Percentiles rank a stretch among this genome's conserved stretches.
Evolutionary conservation across 1,140 invertebrate species (phyloP).

Genomic region (Pseudomyrmex gracilis): DNA sequence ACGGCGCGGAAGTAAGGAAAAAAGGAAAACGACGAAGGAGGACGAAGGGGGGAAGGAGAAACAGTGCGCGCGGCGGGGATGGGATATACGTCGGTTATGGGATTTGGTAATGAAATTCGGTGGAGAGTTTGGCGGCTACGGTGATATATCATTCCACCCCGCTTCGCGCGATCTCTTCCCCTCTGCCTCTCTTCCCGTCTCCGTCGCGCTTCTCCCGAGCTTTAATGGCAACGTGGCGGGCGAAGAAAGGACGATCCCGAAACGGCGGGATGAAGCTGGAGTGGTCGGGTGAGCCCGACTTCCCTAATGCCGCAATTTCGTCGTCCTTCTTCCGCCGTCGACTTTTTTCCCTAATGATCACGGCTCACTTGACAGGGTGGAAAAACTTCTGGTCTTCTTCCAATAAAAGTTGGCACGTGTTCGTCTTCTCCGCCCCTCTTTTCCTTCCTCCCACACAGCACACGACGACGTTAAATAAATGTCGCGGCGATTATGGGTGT

Average conservation of each 20-base stretch:
- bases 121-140: conserved; percentile 67
- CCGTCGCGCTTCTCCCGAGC: conserved; percentile 22
- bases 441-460: neutral
- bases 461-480: conserved; percentile 80
- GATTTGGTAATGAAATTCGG: conserved; percentile 76
- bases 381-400: conserved; percentile 82
- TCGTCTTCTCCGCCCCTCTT: neutral
- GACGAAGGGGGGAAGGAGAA: neutral
- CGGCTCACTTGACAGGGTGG: conserved; percentile 56
- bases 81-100: conserved; percentile 68
- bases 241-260: conserved; percentile 41
- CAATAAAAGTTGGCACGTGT: conserved; percentile 83
- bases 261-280: conserved; percentile 32
- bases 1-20: conserved; percentile 70
- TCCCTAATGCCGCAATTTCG: conserved; percentile 82
- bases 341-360: conserved; percentile 78
- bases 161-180: neutral
- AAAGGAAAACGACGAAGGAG: conserved; percentile 49
- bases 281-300: conserved; percentile 33
- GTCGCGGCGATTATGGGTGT: conserved; percentile 79
- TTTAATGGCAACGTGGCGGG: conserved; percentile 60
- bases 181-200: conserved; percentile 20
- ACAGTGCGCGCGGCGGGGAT: neutral
- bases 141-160: conserved; percentile 73
- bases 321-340: conserved; percentile 73